These are phyloP conservation scores for Glyphotaelius pellucidus DNA, from an alignment of 2,888 invertebrate species.

Conservation along the genomic window DNA sequence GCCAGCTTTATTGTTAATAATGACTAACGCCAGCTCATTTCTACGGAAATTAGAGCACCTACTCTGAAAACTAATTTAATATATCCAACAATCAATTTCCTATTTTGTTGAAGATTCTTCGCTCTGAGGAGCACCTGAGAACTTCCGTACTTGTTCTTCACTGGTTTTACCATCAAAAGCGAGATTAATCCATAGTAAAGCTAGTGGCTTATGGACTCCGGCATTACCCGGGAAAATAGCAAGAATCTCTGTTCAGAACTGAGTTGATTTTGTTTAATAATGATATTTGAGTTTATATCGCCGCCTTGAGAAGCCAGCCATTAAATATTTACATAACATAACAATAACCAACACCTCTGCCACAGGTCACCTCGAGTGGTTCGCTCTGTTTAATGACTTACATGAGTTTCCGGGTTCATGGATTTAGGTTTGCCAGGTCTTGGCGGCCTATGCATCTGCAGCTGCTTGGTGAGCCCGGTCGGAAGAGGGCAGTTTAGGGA, in stretches of 20 bases:
- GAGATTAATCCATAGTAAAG: neutral
- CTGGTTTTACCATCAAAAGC: slow-evolving; percentile 5
- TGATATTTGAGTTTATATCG: neutral
- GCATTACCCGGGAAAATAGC: neutral
- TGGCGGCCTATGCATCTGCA: too few relatives aligned
- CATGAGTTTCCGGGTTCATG: too few relatives aligned
- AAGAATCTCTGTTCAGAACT: neutral
- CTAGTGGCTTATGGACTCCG: neutral
- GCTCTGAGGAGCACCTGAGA: neutral
- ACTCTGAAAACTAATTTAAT: slow-evolving; percentile 12
- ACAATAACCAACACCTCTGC: too few relatives aligned
- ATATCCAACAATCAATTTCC: slow-evolving; percentile 27
- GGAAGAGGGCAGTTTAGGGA: too few relatives aligned
- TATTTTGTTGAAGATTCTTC: neutral
- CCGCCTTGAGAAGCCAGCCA: too few relatives aligned
- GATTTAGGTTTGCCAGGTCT: too few relatives aligned
- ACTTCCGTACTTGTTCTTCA: neutral
- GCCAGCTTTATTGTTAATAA: neutral
- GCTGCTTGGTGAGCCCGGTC: too few relatives aligned
- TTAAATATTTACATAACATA: too few relatives aligned
- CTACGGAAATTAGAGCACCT: neutral
- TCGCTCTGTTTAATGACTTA: too few relatives aligned
- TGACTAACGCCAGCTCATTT: neutral
- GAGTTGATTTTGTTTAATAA: neutral
- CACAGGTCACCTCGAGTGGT: too few relatives aligned